Evolutionary conservation across 2,888 invertebrate genomes (phyloP).

Genomic region (Caenorhabditis auriculariae): DNA sequence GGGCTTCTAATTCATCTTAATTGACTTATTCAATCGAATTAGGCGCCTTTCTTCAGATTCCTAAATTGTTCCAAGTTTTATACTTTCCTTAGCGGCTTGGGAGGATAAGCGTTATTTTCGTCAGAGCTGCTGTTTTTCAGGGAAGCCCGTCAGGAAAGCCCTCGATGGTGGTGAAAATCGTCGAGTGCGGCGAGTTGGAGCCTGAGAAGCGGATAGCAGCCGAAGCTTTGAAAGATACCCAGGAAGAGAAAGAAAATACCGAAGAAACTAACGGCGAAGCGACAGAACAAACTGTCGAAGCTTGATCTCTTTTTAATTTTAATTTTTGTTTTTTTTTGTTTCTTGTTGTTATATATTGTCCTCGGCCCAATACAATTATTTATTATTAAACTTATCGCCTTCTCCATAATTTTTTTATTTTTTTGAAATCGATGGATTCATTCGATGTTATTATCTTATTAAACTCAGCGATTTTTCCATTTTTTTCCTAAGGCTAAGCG

Average conservation of each 20-base stretch:
- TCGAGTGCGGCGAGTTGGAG: conserved; percentile 52
- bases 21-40: no score
- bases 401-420: background rate
- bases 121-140: no score
- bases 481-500: no score
- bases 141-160: conserved; percentile 59
- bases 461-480: no score
- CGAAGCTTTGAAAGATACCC: conserved; percentile 5
- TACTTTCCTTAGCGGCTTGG: no score
- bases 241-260: conserved; percentile 3
- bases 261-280: conserved; percentile 13
- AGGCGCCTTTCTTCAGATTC: no score
- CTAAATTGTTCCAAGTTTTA: no score
- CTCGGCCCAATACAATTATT: background rate
- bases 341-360: background rate
- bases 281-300: conserved; percentile 6
- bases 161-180: conserved; percentile 54
- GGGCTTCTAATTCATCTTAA: no score
- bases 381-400: background rate
- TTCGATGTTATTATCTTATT: no score
- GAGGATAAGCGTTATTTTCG: no score
- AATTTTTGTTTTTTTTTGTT: conserved; percentile 3
- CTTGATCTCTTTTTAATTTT: conserved; percentile 5
- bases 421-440: no score
- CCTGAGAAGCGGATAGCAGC: conserved; percentile 37